Percentiles rank a stretch among this genome's conserved stretches.
Conservation (phyloP, 2,888 invertebrate genomes). For the Chironomus riparius region DNA sequence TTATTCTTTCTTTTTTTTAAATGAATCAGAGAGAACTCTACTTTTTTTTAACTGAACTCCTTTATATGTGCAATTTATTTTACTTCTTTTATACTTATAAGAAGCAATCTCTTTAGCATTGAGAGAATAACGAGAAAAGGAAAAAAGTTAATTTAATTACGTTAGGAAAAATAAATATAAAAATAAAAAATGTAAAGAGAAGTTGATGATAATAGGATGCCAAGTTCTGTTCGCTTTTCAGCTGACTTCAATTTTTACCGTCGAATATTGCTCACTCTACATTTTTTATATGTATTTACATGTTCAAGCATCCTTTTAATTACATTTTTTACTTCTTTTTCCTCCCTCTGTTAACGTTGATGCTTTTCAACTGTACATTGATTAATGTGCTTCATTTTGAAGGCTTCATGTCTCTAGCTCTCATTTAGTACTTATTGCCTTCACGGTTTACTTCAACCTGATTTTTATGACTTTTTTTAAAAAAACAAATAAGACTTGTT, state of each 20-base stretch:
- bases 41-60: not conserved
- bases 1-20: not conserved
- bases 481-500: no score
- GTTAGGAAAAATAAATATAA: not conserved
- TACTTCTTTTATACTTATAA: not conserved
- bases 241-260: not conserved
- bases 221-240: not conserved
- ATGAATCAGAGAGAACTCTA: not conserved
- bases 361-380: not conserved
- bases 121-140: not conserved
- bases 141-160: constrained; percentile 20
- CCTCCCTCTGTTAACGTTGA: not conserved
- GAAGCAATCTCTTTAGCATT: not conserved
- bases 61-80: constrained; percentile 17
- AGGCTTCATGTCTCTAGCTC: not conserved
- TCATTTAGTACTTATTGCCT: not conserved
- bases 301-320: constrained; percentile 9
- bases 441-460: not conserved
- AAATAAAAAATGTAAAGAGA: not conserved
- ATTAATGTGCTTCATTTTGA: not conserved
- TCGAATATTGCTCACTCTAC: not conserved
- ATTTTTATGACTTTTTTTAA: not conserved
- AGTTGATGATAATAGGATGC: constrained; percentile 20
- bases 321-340: constrained; percentile 1
- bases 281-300: not conserved